Evolutionary conservation across 1,140 invertebrate genomes (phyloP), one percentile per base, ranked within the genome.

Genomic region (Zaprionus gabonicus): DNA sequence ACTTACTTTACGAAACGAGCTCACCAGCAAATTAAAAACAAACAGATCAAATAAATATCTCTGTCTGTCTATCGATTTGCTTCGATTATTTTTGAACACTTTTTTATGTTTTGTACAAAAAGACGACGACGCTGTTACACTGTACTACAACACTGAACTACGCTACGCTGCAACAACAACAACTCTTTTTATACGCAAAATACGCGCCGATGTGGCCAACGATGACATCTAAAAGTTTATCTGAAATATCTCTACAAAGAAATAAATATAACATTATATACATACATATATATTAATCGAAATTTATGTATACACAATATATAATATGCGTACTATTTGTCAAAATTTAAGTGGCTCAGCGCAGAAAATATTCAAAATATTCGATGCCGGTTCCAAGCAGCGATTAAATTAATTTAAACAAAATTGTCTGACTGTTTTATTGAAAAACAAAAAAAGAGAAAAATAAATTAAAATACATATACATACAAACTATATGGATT

Each of bases 351-450:
- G 82, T 82, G 85, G 85, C 86, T 85, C 86, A 91, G 82, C 70
- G 85, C 85, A 80, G 79, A 82, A 64, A 64, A 90, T 90, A 90
- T 90, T 90, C 27, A 49, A 85, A 90, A 90, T 91, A 90, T 90
- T 77, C 49, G 74, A 90, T 90, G 85, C 67, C 81, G 49, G 44
- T 62, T 77, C 53, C 17, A 49, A 36, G 53, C 28, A 67, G 17
- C 41, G 67, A 51, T 65, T 78, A 57, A 71, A 72, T 73, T 90
- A 76, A 74, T 76, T 87, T 88, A 79, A 62, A 90, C 81, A 55
- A 70, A 76, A 88, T 88, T 88, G 84, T 88, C 84, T 88, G 85
- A 88, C 85, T 88, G 85, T 88, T 88, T 88, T 73, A 72, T 73
- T 76, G 57, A 67, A 66, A 76, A 71, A 68, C 57, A 57, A 63